These are phyloP conservation scores for Galagoides demidoff DNA, from an alignment of 2,797 vertebrate genomes.

Conservation along the genomic window DNA sequence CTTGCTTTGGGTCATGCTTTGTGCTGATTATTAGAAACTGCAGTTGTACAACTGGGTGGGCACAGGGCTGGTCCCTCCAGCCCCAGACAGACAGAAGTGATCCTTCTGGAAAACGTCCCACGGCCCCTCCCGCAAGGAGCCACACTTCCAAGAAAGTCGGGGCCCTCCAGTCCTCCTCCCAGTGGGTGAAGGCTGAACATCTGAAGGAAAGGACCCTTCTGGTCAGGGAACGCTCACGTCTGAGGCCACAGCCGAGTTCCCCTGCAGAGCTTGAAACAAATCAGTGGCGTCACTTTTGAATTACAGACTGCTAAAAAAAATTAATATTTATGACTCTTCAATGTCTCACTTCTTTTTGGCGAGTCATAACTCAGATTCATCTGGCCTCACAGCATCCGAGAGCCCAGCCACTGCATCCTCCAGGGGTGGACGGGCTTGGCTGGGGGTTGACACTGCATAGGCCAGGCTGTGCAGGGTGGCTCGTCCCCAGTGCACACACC, in stretches of 20 bases:
- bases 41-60: background rate
- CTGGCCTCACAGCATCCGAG: background rate
- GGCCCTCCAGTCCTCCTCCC: rapidly evolving
- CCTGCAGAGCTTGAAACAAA: constrained; percentile 28
- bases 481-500: background rate
- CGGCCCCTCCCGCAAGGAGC: background rate
- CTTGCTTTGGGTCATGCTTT: background rate
- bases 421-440: background rate
- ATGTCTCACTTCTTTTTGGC: constrained; percentile 21
- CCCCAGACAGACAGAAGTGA: background rate
- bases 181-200: background rate
- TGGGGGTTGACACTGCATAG: background rate
- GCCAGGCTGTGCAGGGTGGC: background rate
- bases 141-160: background rate
- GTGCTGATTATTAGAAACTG: background rate
- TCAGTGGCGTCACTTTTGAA: constrained; percentile 45
- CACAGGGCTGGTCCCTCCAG: background rate
- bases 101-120: background rate
- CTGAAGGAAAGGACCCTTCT: background rate
- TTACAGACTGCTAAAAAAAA: constrained; percentile 36
- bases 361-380: constrained; percentile 19
- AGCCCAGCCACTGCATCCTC: rapidly evolving
- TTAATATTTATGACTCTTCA: constrained; percentile 54
- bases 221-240: background rate
- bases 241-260: background rate